Evolutionary conservation across 2,797 vertebrate genomes (phyloP).

Genomic region (Coendou prehensilis): DNA sequence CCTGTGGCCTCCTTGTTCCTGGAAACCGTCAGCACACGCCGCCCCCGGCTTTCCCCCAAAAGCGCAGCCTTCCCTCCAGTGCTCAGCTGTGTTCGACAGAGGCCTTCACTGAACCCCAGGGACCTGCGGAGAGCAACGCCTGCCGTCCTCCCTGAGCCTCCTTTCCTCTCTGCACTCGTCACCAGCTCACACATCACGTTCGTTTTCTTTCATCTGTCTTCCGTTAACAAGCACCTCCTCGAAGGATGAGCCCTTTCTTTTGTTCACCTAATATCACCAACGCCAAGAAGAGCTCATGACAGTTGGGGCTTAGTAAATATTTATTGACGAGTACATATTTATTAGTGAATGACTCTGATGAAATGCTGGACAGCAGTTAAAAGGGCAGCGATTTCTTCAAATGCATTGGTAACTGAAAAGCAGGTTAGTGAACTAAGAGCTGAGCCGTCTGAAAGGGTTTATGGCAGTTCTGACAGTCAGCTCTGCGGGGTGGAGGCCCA

Average conservation of each 20-base stretch:
- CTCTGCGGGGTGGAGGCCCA: neutral
- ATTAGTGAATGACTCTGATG: neutral
- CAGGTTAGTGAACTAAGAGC: neutral
- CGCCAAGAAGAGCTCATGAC: neutral
- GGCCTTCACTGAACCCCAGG: neutral
- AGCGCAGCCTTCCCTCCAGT: neutral
- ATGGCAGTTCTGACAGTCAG: neutral
- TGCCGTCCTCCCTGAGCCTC: neutral
- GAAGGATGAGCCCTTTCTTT: neutral
- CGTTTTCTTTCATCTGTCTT: neutral
- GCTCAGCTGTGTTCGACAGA: neutral
- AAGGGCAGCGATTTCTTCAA: neutral
- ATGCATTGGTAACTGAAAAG: neutral
- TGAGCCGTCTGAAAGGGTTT: neutral
- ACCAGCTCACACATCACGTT: neutral
- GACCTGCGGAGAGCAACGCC: neutral
- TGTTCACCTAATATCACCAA: neutral
- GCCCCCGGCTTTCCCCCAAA: neutral
- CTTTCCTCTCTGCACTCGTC: neutral
- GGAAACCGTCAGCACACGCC: neutral
- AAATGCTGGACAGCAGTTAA: neutral
- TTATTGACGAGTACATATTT: neutral
- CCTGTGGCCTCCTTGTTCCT: neutral
- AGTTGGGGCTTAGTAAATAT: neutral
- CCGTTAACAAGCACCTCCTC: neutral